Percentiles rank a stretch among this genome's conserved stretches.
phyloP scores from a whole-genome alignment of 2,888 invertebrate species.

The Hylaea fasciaria region DNA sequence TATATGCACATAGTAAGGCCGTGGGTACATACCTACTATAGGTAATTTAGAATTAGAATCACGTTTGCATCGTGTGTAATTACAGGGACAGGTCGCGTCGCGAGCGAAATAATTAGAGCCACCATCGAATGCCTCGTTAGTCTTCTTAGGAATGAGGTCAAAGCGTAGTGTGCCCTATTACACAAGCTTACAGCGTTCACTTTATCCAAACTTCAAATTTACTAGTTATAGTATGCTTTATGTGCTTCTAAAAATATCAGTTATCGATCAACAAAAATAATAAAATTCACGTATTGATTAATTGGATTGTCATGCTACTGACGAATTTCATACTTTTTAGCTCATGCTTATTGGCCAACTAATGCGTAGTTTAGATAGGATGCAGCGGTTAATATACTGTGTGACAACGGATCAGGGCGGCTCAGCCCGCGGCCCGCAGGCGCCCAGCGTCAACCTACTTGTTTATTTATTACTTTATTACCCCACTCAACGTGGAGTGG shows the following conservation, averaged over 20 bases:
- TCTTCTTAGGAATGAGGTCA: slow-evolving; percentile 60
- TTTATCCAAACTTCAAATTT: slow-evolving; percentile 12
- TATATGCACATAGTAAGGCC: slow-evolving; percentile 11
- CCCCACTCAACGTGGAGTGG: slow-evolving; percentile 74
- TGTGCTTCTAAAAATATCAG: neutral
- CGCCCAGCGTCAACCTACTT: slow-evolving; percentile 61
- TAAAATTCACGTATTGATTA: too few species aligned
- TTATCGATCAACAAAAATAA: too few species aligned
- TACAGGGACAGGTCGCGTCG: slow-evolving; percentile 62
- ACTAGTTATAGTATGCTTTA: neutral
- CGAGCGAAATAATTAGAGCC: slow-evolving; percentile 62
- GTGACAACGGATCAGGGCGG: slow-evolving; percentile 24
- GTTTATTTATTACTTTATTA: slow-evolving; percentile 79
- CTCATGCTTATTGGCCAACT: neutral
- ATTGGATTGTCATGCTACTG: neutral
- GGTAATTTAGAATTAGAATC: slow-evolving; percentile 58
- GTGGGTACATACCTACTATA: slow-evolving; percentile 24
- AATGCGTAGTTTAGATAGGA: slow-evolving; percentile 11
- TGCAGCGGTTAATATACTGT: slow-evolving; percentile 15
- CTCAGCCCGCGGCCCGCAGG: slow-evolving; percentile 30
- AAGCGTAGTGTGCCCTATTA: slow-evolving; percentile 48
- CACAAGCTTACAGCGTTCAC: slow-evolving; percentile 46
- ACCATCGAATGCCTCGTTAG: slow-evolving; percentile 68
- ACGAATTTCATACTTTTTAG: neutral
- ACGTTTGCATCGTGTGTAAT: slow-evolving; percentile 61